Evolutionary conservation across 2,113 vertebrate species (phyloP), one percentile per base, ranked within the genome.

Genomic region (Empidonax alnorum): DNA sequence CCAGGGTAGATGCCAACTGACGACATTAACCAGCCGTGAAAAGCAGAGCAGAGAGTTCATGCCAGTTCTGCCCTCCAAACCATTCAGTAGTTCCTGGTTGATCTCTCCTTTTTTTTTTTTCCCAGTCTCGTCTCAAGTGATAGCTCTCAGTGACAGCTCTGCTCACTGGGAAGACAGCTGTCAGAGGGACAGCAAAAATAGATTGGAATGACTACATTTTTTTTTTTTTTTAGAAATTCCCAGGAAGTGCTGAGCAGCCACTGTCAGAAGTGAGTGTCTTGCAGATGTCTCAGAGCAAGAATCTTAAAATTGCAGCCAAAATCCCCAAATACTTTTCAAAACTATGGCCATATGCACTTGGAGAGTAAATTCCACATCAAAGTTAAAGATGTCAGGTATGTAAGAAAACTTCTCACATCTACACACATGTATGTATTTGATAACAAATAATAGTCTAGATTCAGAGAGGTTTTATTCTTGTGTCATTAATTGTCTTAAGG

Each of bases 111-210:
- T 44, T 49, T 73, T 84, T 72, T 84, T 1, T 46, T 74, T 85
- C 4, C 14, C 19, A 39, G 19, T 81, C 42, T 87, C 10, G 10
- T 87, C n/a, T 90, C 58, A 61, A 75, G 62, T 3, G 0, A 69
- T 79, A 76, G 55, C 46, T 90, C 82, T 92, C 47, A 5, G 82
- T 95, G 93, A 94, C 93, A 94, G 68, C 79, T 86, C 30, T 56
- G 61, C 85, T 87, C 55, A 14, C 68, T 39, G 67, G 79, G 90
- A 92, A 71, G 85, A 74, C 92, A 96, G 90, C 93, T 96, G 92
- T 93, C 81, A 93, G 67, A 53, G 33, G 83, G 25, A 63, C 83
- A 93, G 66, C 52, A 92, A 94, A 96, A 94, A 92, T 96, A 95
- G 87, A 74, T 78, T 77, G 61, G 68, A 94, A 83, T 56, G 42